phyloP scores from a whole-genome alignment of 1,140 invertebrate genomes.

The Octopus sinensis region DNA sequence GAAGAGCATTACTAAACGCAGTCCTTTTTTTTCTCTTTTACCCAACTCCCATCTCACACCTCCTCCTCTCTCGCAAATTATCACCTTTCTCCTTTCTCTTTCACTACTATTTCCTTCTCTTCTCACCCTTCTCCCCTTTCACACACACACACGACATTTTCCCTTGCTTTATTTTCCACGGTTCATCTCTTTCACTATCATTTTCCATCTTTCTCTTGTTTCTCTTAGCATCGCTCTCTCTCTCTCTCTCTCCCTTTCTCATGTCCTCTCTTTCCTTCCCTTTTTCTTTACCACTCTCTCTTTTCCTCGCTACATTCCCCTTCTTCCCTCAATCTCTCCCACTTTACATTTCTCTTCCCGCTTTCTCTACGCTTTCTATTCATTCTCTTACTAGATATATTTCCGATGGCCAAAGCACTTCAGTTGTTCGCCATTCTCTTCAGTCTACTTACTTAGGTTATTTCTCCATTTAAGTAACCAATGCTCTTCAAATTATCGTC shows the following conservation, averaged over 20 bases:
- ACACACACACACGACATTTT: not conserved
- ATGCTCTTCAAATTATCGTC: no score
- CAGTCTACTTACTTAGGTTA: no score
- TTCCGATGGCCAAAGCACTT: no score
- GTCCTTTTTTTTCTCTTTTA: no score
- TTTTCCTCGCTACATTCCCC: not conserved
- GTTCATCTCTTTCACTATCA: not conserved
- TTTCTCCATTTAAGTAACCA: no score
- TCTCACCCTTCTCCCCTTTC: no score
- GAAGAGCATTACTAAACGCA: no score
- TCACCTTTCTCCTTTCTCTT: not conserved
- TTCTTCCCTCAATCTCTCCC: slow-evolving; percentile 9
- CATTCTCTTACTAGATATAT: not conserved
- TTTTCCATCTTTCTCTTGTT: not conserved
- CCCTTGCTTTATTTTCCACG: not conserved
- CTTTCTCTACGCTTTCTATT: not conserved
- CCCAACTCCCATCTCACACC: not conserved
- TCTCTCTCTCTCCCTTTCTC: not conserved
- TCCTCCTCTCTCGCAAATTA: slow-evolving; percentile 19
- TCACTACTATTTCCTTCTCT: not conserved
- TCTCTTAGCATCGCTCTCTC: not conserved
- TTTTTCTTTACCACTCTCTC: slow-evolving; percentile 12
- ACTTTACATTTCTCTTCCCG: not conserved
- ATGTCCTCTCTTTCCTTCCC: not conserved
- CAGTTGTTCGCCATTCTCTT: no score